A percentile compares a stretch with the other conserved stretches of the same genome.
phyloP scores from a whole-genome alignment of 2,888 invertebrate genomes.

The Oscheius onirici region DNA sequence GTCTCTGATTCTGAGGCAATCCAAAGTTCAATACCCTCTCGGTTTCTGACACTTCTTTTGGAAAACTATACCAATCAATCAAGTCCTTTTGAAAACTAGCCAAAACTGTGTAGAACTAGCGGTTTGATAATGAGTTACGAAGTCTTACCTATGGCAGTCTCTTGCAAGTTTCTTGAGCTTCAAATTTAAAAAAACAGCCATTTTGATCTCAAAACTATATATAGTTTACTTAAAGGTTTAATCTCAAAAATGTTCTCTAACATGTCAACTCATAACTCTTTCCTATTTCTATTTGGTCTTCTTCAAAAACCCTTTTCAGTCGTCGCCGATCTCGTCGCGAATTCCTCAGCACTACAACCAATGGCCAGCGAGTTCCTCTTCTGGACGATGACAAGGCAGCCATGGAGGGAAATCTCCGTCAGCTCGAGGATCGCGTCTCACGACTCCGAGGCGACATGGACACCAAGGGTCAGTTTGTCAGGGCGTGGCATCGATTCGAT shows the following conservation, averaged over 20 bases:
- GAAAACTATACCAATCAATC: not conserved
- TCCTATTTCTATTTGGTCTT: not conserved
- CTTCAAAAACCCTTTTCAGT: constrained; percentile 44
- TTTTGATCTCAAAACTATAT: no score
- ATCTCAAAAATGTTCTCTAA: not conserved
- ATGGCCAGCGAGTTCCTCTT: constrained; percentile 66
- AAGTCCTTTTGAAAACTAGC: not conserved
- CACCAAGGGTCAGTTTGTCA: constrained; percentile 18
- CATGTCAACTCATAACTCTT: not conserved
- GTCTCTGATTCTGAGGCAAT: no score
- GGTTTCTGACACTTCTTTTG: not conserved
- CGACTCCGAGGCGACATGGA: constrained; percentile 55
- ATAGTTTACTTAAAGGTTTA: no score
- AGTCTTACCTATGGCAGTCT: no score
- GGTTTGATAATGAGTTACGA: not conserved
- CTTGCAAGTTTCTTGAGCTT: no score
- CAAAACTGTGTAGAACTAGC: no score
- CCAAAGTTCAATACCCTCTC: not conserved
- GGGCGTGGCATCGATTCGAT: constrained; percentile 19
- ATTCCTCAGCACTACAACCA: constrained; percentile 48
- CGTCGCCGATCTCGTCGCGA: constrained; percentile 57
- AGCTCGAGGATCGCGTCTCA: constrained; percentile 58
- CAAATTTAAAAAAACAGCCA: no score
- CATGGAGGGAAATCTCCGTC: constrained; percentile 56
- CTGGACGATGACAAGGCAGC: constrained; percentile 56